These are phyloP conservation scores for Neotragus pygmaeus DNA, from an alignment of 2,113 vertebrate species.

Conservation along the genomic window DNA sequence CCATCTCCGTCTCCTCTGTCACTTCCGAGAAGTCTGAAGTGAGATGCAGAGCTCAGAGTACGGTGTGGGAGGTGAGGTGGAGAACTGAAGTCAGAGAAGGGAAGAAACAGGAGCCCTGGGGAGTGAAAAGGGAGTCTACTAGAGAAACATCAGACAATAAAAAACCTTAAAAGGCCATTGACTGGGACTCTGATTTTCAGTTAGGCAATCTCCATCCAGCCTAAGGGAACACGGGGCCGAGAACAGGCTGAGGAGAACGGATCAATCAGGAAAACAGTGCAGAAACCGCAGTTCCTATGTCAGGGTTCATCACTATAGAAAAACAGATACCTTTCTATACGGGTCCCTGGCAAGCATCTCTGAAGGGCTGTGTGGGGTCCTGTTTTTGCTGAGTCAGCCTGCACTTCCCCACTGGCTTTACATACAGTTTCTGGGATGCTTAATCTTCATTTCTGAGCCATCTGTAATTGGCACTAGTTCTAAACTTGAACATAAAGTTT, in stretches of 20 bases:
- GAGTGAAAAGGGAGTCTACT: neutral
- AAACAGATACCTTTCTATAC: neutral
- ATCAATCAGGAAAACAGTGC: neutral
- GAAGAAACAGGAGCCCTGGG: neutral
- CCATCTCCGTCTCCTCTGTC: neutral
- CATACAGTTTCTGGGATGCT: neutral
- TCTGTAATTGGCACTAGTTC: conserved; percentile 37
- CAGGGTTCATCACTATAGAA: neutral
- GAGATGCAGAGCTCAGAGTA: neutral
- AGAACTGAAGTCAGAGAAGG: neutral
- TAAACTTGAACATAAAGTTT: conserved; percentile 33
- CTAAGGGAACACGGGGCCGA: neutral
- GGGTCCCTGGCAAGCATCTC: neutral
- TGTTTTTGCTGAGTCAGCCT: neutral
- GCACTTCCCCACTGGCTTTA: neutral
- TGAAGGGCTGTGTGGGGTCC: neutral
- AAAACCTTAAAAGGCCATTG: neutral
- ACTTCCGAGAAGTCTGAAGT: neutral
- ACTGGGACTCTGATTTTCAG: neutral
- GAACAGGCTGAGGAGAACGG: neutral
- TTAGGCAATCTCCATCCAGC: neutral
- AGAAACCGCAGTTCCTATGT: neutral
- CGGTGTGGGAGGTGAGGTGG: neutral
- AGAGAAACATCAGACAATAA: neutral
- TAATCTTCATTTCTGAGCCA: conserved; percentile 30